Percentiles rank a stretch among this genome's conserved stretches.
phyloP scores from a whole-genome alignment of 2,888 invertebrate genomes.

The Synergus laeviventris region DNA sequence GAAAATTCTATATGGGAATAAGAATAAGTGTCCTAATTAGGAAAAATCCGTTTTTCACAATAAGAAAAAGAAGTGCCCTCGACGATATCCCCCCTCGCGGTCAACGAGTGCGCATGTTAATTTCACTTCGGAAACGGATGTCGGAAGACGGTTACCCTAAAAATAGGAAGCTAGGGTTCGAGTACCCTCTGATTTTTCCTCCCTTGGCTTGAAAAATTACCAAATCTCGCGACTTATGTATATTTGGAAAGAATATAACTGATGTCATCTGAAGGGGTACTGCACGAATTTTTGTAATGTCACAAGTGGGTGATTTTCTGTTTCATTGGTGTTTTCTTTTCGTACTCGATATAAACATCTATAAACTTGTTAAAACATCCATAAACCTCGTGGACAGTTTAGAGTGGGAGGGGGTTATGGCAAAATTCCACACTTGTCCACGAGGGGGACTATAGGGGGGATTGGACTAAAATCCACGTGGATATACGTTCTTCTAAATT shows the following conservation, averaged over 20 bases:
- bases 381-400: too few relatives aligned
- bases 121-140: neutral
- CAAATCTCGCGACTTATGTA: neutral
- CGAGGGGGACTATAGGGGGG: too few relatives aligned
- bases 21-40: neutral
- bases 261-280: neutral
- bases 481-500: too few relatives aligned
- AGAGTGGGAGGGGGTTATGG: too few relatives aligned
- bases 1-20: too few relatives aligned
- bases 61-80: neutral
- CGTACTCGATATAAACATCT: too few relatives aligned
- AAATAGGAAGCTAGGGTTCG: constrained; percentile 7
- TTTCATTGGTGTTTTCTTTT: neutral
- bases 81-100: neutral
- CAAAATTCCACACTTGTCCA: too few relatives aligned
- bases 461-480: too few relatives aligned
- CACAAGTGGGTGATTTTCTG: neutral
- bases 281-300: too few relatives aligned
- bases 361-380: too few relatives aligned
- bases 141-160: constrained; percentile 22
- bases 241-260: neutral
- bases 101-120: neutral
- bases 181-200: neutral
- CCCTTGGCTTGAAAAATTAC: neutral
- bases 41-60: neutral